phyloP scores from a whole-genome alignment of 2,888 invertebrate species.

The Drosophila quinaria region DNA sequence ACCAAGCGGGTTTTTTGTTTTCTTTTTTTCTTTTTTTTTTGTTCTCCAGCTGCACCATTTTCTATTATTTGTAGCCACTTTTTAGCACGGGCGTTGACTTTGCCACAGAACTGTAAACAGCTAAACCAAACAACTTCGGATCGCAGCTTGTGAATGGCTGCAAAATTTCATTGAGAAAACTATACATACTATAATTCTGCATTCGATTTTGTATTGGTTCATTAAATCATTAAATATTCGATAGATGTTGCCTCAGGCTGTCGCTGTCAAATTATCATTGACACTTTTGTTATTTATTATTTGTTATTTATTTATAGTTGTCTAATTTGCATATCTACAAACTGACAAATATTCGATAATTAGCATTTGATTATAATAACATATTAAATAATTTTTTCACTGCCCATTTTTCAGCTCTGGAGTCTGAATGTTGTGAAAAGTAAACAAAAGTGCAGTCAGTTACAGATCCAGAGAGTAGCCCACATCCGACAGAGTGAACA shows the following conservation, averaged over 20 bases:
- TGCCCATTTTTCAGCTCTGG: not conserved
- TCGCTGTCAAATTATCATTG: slow-evolving; percentile 61
- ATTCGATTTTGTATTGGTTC: not conserved
- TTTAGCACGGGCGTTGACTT: slow-evolving; percentile 71
- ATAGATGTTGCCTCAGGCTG: slow-evolving; percentile 19
- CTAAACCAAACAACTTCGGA: not conserved
- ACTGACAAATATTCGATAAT: slow-evolving; percentile 64
- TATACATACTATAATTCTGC: not conserved
- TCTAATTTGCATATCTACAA: slow-evolving; percentile 62
- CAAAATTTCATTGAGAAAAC: slow-evolving; percentile 7
- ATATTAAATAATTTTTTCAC: slow-evolving; percentile 2
- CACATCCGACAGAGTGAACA: slow-evolving; percentile 24
- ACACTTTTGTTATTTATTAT: slow-evolving; percentile 43
- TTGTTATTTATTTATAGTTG: slow-evolving; percentile 42
- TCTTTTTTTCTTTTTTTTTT: slow-evolving; percentile 31
- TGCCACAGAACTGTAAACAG: slow-evolving; percentile 47
- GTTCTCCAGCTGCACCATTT: slow-evolving; percentile 50
- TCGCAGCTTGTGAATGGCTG: not conserved
- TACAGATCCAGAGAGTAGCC: slow-evolving; percentile 6
- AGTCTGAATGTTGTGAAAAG: not conserved
- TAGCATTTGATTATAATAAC: slow-evolving; percentile 37
- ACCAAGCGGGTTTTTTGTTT: slow-evolving; percentile 10
- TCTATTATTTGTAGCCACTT: slow-evolving; percentile 66
- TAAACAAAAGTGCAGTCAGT: slow-evolving; percentile 20
- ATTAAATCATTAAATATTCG: slow-evolving; percentile 33